Evolutionary conservation across 2,888 invertebrate species (phyloP).

Genomic region (Ectropis crepuscularia): DNA sequence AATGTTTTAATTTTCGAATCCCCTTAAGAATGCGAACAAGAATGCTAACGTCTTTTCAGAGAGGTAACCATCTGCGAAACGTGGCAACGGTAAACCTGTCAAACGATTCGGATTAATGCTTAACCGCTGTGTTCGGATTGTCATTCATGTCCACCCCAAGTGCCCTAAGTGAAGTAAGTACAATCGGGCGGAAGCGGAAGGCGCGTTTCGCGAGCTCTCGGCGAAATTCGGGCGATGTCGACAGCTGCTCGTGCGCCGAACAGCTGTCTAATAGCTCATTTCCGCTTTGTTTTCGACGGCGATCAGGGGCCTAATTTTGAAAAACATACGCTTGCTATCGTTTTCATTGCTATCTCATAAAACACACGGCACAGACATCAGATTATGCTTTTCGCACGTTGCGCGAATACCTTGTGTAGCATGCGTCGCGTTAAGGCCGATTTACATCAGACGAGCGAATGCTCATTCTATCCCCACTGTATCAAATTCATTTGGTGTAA

Average conservation of each 20-base stretch:
- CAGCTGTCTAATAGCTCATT: slow-evolving; percentile 79
- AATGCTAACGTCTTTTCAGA: background rate
- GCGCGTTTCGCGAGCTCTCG: slow-evolving; percentile 82
- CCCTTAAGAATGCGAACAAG: background rate
- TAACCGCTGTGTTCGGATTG: slow-evolving; percentile 53
- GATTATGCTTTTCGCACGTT: no score
- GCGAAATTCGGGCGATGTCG: slow-evolving; percentile 70
- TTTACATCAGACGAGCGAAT: no score
- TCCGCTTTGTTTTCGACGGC: slow-evolving; percentile 68
- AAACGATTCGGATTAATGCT: slow-evolving; percentile 45
- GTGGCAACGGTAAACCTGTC: slow-evolving; percentile 34
- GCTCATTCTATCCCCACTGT: no score
- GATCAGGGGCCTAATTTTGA: slow-evolving; percentile 38
- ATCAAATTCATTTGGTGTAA: no score
- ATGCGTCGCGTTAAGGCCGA: no score
- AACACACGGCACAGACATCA: no score
- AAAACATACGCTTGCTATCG: no score
- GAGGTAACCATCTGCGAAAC: slow-evolving; percentile 38
- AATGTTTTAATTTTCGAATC: background rate
- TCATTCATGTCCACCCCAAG: slow-evolving; percentile 71
- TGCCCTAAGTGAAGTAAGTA: slow-evolving; percentile 56
- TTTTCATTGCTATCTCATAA: no score
- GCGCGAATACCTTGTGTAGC: no score
- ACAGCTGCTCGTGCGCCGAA: slow-evolving; percentile 76
- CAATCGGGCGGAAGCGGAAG: slow-evolving; percentile 83